Conservation (phyloP, 2,888 invertebrate species). For the Himalopsyche kuldschensis region DNA sequence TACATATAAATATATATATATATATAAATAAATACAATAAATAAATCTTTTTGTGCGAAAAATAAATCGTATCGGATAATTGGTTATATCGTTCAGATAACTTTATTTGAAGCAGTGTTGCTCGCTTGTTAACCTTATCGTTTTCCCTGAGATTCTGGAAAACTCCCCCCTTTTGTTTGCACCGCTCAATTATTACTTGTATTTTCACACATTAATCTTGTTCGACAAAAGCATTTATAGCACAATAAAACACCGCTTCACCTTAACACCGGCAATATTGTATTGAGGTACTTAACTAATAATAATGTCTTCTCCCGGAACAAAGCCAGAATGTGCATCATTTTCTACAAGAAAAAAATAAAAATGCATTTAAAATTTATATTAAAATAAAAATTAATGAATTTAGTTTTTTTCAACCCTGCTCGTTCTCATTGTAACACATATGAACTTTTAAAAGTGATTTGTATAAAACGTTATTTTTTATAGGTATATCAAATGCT, state of each 20-base stretch:
- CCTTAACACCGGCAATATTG: background rate
- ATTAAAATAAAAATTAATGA: no score
- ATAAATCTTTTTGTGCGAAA: no score
- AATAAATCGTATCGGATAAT: no score
- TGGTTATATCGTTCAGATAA: background rate
- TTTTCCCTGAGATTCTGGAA: constrained; percentile 14
- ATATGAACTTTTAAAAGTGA: no score
- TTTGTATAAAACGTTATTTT: no score
- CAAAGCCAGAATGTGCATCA: background rate
- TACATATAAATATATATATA: no score
- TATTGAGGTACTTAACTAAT: background rate
- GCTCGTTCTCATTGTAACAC: no score
- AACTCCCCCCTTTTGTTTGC: constrained; percentile 6
- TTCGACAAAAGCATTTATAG: constrained; percentile 21
- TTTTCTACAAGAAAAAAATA: background rate
- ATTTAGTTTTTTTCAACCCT: no score
- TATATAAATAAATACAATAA: no score
- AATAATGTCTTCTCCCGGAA: background rate
- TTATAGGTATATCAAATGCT: no score
- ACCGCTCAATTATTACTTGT: constrained; percentile 20
- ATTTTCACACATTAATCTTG: constrained; percentile 23
- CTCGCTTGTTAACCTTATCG: background rate
- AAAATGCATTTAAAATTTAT: no score
- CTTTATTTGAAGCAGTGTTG: background rate
- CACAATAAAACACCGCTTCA: constrained; percentile 9